phyloP scores from a whole-genome alignment of 2,113 vertebrate species.

The Microcebus griseorufus region DNA sequence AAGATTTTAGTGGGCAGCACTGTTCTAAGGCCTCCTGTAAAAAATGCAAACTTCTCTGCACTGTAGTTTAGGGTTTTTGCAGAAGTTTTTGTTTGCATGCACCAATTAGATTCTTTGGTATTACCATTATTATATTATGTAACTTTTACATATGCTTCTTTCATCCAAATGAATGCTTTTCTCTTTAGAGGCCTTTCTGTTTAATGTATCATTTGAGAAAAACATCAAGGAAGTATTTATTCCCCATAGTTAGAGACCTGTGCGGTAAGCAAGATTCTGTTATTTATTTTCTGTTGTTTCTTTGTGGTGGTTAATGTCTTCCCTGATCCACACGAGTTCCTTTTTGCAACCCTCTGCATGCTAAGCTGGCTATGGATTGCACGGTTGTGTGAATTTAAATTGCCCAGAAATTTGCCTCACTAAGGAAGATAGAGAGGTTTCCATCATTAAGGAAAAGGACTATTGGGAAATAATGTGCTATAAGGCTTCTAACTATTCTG shows the following conservation, averaged over 20 bases:
- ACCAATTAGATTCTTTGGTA: not conserved
- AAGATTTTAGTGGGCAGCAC: not conserved
- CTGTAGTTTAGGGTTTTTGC: not conserved
- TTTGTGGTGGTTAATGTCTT: conserved; percentile 25
- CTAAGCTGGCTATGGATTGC: not conserved
- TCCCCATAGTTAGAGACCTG: not conserved
- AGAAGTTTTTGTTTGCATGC: not conserved
- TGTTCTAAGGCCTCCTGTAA: not conserved
- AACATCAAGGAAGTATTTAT: conserved; percentile 43
- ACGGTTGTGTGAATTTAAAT: conserved; percentile 57
- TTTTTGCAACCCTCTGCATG: not conserved
- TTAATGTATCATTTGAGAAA: conserved; percentile 44
- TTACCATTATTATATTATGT: not conserved
- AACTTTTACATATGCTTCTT: conserved; percentile 47
- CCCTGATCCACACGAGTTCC: not conserved
- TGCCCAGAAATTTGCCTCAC: conserved; percentile 10
- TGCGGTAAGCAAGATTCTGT: not conserved
- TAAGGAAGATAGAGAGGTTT: conserved; percentile 23
- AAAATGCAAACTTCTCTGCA: not conserved
- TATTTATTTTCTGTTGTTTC: conserved; percentile 52
- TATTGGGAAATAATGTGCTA: conserved; percentile 37
- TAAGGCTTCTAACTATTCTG: conserved; percentile 21
- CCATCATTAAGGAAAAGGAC: conserved; percentile 22
- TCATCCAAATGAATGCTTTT: conserved; percentile 34
- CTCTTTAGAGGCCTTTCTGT: conserved; percentile 22